phyloP scores from a whole-genome alignment of 2,888 invertebrate species.

The Zaprionus obscuricornis region DNA sequence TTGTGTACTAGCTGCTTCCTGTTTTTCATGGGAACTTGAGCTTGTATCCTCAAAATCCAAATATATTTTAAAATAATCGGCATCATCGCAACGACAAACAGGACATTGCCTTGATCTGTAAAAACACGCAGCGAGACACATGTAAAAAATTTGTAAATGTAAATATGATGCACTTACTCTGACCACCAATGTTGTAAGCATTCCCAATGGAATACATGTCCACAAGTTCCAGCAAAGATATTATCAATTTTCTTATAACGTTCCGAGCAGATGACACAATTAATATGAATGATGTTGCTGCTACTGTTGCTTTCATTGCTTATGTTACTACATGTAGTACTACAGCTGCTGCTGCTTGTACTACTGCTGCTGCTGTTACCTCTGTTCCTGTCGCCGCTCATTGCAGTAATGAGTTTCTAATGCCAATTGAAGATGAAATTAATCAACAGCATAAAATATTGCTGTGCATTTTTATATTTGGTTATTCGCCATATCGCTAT shows the following conservation, averaged over 20 bases:
- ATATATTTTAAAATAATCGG: slow-evolving; percentile 48
- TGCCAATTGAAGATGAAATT: too few species aligned
- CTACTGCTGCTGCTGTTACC: slow-evolving; percentile 1
- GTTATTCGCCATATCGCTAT: too few species aligned
- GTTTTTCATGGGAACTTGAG: slow-evolving; percentile 2
- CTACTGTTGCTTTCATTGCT: too few species aligned
- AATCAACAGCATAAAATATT: too few species aligned
- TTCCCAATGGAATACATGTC: slow-evolving; percentile 55
- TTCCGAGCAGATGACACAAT: slow-evolving; percentile 57
- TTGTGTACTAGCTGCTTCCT: background rate
- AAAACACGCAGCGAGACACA: background rate
- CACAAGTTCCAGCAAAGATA: slow-evolving; percentile 48
- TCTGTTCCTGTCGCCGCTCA: slow-evolving; percentile 23
- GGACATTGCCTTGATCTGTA: slow-evolving; percentile 68
- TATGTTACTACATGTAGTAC: too few species aligned
- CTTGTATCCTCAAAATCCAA: slow-evolving; percentile 59
- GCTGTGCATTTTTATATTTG: too few species aligned
- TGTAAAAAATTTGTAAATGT: background rate
- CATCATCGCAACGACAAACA: slow-evolving; percentile 50
- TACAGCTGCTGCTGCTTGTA: background rate
- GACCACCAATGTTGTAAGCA: slow-evolving; percentile 54
- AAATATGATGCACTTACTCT: slow-evolving; percentile 46
- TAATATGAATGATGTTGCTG: slow-evolving; percentile 5
- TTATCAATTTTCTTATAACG: slow-evolving; percentile 31
- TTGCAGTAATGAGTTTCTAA: slow-evolving; percentile 17